Evolutionary conservation across 1,140 invertebrate genomes (phyloP).

Genomic region (Tetranychus cinnabarinus): DNA sequence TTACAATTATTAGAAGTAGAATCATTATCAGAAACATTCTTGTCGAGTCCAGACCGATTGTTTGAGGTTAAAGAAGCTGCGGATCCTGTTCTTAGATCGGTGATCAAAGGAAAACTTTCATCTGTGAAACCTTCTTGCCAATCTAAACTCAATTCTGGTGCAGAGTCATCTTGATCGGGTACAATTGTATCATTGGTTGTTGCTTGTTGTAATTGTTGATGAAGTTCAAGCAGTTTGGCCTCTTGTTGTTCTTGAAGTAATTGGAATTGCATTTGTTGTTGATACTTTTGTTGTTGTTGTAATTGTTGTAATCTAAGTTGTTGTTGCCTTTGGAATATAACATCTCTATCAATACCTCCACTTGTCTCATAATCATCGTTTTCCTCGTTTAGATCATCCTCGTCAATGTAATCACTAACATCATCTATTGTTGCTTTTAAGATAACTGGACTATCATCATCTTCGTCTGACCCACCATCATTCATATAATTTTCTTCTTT

Average conservation of each 20-base stretch:
- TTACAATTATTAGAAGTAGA: not conserved
- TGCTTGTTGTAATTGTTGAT: not conserved
- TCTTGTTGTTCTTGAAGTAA: not conserved
- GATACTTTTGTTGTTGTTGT: not conserved
- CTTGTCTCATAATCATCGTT: not conserved
- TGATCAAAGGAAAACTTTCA: not conserved
- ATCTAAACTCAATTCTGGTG: not conserved
- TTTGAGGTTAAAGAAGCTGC: not conserved
- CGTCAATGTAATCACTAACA: not conserved
- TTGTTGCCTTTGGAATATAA: conserved; percentile 1
- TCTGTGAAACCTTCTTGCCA: not conserved
- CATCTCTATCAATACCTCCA: not conserved
- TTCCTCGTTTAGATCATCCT: not conserved
- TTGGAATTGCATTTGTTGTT: not conserved
- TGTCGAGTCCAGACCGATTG: not conserved
- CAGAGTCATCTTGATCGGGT: not conserved
- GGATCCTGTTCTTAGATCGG: not conserved
- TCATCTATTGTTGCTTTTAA: not conserved
- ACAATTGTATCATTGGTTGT: not conserved
- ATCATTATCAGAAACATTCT: not conserved
- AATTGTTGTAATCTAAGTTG: conserved; percentile 1
- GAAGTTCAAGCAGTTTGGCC: not conserved
- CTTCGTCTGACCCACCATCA: not conserved
- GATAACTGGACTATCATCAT: not conserved
- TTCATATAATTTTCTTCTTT: not conserved